A percentile compares a stretch with the other conserved stretches of the same genome.
These are phyloP conservation scores for Brachyrhaphis roseni DNA, from an alignment of 2,797 vertebrate genomes.

Conservation along the genomic window DNA sequence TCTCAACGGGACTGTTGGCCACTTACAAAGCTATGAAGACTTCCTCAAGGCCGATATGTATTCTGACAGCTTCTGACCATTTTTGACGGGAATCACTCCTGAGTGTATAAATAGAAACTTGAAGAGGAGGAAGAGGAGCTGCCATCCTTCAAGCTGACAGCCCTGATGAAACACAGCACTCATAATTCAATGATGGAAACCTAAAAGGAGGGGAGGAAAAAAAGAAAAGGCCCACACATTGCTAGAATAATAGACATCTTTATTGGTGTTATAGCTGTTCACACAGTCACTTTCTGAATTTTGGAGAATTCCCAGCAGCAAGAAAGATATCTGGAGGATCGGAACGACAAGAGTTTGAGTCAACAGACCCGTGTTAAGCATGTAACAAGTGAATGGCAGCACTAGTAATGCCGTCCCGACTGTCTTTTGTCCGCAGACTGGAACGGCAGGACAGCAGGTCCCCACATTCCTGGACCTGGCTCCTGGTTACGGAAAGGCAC, in stretches of 20 bases:
- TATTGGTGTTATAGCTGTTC: slow-evolving; percentile 62
- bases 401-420: slow-evolving; percentile 64
- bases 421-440: slow-evolving; percentile 63
- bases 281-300: slow-evolving; percentile 50
- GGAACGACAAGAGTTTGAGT: slow-evolving; percentile 45
- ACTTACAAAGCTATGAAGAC: slow-evolving; percentile 35
- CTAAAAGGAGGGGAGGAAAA: background rate
- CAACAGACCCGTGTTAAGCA: slow-evolving; percentile 38
- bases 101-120: slow-evolving; percentile 8
- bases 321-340: slow-evolving; percentile 49
- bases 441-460: slow-evolving; percentile 65
- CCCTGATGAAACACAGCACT: slow-evolving; percentile 24
- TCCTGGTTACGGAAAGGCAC: slow-evolving; percentile 74
- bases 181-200: slow-evolving; percentile 22
- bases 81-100: slow-evolving; percentile 30
- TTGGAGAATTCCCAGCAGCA: slow-evolving; percentile 20
- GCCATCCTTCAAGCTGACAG: slow-evolving; percentile 11
- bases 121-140: slow-evolving; percentile 14
- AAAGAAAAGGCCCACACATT: background rate
- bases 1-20: slow-evolving; percentile 31
- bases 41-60: slow-evolving; percentile 36
- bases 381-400: slow-evolving; percentile 46
- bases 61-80: slow-evolving; percentile 40
- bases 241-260: slow-evolving; percentile 66
- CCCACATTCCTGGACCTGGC: slow-evolving; percentile 74